Conservation (phyloP, 1,140 invertebrate genomes). For the Thrips palmi region DNA sequence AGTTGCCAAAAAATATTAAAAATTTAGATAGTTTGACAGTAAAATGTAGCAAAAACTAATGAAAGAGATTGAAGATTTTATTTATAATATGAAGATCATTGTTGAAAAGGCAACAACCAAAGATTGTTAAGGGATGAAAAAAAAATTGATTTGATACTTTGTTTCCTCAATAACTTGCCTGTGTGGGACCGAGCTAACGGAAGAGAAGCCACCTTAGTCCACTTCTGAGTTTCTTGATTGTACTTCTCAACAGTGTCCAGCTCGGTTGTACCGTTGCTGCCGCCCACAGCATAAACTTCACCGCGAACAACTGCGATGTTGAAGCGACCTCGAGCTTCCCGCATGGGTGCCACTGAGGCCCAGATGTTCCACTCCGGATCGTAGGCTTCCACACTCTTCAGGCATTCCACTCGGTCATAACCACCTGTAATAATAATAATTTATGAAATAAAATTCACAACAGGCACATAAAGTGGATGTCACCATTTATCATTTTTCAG, state of each 20-base stretch:
- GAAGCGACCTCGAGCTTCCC: slow-evolving; percentile 49
- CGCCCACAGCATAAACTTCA: slow-evolving; percentile 56
- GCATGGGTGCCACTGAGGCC: slow-evolving; percentile 46
- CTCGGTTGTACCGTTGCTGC: slow-evolving; percentile 59
- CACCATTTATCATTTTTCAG: slow-evolving; percentile 18
- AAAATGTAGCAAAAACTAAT: no score
- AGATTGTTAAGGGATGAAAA: no score
- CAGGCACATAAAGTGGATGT: slow-evolving; percentile 4
- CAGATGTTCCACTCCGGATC: slow-evolving; percentile 47
- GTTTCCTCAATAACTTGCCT: slow-evolving; percentile 24
- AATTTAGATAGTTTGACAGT: no score
- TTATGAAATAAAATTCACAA: slow-evolving; percentile 5
- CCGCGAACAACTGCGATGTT: slow-evolving; percentile 45
- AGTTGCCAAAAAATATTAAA: no score
- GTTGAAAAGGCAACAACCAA: no score
- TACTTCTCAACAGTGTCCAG: slow-evolving; percentile 47
- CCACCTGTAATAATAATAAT: slow-evolving; percentile 48
- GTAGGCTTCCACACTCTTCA: slow-evolving; percentile 56
- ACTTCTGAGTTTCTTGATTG: slow-evolving; percentile 34
- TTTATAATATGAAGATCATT: no score
- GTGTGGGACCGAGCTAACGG: slow-evolving; percentile 46
- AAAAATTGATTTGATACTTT: no score
- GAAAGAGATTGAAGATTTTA: no score
- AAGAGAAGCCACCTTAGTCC: slow-evolving; percentile 40
- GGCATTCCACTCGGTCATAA: slow-evolving; percentile 68